These are phyloP conservation scores for Criorhina ranunculi DNA, from an alignment of 2,888 invertebrate genomes.

Conservation along the genomic window DNA sequence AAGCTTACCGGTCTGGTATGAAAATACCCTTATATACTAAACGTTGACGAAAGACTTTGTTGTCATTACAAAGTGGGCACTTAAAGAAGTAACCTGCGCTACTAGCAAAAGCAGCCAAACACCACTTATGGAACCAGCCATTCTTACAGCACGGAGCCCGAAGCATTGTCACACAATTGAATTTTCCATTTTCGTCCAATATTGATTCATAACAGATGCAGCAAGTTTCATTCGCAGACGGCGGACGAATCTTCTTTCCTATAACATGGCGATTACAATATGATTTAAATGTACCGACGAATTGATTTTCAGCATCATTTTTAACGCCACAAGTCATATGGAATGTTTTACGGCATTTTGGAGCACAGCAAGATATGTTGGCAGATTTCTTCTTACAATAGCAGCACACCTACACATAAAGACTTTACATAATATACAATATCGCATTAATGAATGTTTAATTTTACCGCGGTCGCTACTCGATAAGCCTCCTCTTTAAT, in stretches of 20 bases:
- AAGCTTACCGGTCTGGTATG: slow-evolving; percentile 92
- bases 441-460: slow-evolving; percentile 4
- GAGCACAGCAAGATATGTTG: slow-evolving; percentile 89
- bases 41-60: slow-evolving; percentile 85
- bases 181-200: slow-evolving; percentile 81
- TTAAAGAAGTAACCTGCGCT: slow-evolving; percentile 93
- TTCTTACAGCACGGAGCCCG: slow-evolving; percentile 92
- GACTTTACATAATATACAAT: slow-evolving; percentile 22
- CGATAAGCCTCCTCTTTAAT: slow-evolving; percentile 88
- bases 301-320: slow-evolving; percentile 88
- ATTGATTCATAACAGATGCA: slow-evolving; percentile 89
- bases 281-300: slow-evolving; percentile 87
- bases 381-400: slow-evolving; percentile 89
- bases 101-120: slow-evolving; percentile 89
- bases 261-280: slow-evolving; percentile 80
- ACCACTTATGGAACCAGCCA: slow-evolving; percentile 91
- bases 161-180: slow-evolving; percentile 85
- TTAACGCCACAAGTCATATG: slow-evolving; percentile 91
- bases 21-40: slow-evolving; percentile 88
- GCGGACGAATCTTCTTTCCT: slow-evolving; percentile 39
- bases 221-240: slow-evolving; percentile 84
- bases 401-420: slow-evolving; percentile 87
- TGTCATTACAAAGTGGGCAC: slow-evolving; percentile 93
- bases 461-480: slow-evolving; percentile 87
- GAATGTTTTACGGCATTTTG: slow-evolving; percentile 88